Evolutionary conservation across 2,113 vertebrate species (phyloP).

Genomic region (Pachypanchax playfairii): DNA sequence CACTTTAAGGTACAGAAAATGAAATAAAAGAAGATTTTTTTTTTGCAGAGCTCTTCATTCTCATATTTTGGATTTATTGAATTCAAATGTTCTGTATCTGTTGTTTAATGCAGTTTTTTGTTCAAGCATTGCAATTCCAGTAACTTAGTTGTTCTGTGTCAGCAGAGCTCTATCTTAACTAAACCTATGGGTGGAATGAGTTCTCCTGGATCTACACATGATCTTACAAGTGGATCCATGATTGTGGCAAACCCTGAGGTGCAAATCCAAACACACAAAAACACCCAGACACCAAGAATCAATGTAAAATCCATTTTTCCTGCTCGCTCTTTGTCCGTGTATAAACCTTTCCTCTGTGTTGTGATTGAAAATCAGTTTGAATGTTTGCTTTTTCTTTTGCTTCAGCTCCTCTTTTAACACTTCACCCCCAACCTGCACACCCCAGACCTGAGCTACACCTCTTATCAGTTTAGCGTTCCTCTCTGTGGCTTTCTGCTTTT

Average conservation of each 20-base stretch:
- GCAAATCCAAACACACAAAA: conserved; percentile 26
- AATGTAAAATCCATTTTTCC: neutral
- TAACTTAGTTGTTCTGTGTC: conserved; percentile 25
- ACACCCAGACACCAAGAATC: conserved; percentile 3
- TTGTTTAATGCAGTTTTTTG: neutral
- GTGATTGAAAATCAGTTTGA: neutral
- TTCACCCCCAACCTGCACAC: too few species aligned
- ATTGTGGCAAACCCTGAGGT: conserved; percentile 47
- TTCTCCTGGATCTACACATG: conserved; percentile 16
- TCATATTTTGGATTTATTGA: conserved; percentile 3
- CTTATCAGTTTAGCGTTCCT: conserved; percentile 43
- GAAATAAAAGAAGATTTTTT: neutral
- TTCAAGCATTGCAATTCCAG: neutral
- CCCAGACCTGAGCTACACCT: conserved; percentile 10
- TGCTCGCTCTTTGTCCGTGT: neutral
- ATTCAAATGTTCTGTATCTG: neutral
- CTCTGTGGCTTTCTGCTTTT: conserved; percentile 19
- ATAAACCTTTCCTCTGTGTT: neutral
- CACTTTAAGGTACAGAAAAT: conserved; percentile 79
- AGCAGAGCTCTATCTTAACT: conserved; percentile 43
- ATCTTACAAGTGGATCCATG: conserved; percentile 2
- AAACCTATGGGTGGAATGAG: conserved; percentile 11
- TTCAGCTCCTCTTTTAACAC: neutral
- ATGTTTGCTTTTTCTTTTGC: neutral
- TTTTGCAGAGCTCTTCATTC: neutral